These are phyloP conservation scores for Xanthorhoe designata DNA, from an alignment of 2,888 invertebrate genomes.

Conservation along the genomic window DNA sequence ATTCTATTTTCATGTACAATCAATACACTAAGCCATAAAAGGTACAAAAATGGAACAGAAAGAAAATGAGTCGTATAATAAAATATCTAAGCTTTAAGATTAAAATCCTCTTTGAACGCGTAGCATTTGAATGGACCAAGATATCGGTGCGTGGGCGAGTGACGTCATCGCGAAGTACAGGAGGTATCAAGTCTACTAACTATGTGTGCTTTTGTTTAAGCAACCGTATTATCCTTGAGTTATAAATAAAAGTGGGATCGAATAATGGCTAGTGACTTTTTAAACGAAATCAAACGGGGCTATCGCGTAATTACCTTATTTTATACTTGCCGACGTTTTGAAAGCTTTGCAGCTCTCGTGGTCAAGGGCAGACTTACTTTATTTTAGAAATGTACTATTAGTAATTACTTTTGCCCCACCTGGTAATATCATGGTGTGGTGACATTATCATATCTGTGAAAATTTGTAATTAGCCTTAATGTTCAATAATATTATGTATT, in stretches of 20 bases:
- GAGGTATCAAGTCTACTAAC: background rate
- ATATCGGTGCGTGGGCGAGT: slow-evolving; percentile 20
- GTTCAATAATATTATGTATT: too few relatives aligned
- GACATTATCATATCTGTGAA: too few relatives aligned
- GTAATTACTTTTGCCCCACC: too few relatives aligned
- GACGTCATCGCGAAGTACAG: slow-evolving; percentile 17
- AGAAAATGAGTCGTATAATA: background rate
- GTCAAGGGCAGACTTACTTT: too few relatives aligned
- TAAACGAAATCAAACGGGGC: too few relatives aligned
- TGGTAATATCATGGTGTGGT: too few relatives aligned
- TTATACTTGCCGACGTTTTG: too few relatives aligned
- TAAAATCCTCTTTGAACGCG: slow-evolving; percentile 6
- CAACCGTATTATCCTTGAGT: background rate
- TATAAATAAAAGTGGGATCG: background rate
- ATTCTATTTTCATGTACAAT: background rate
- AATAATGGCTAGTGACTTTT: background rate
- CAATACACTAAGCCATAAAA: background rate
- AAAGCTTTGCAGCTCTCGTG: too few relatives aligned
- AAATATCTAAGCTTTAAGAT: background rate
- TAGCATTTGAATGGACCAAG: slow-evolving; percentile 23
- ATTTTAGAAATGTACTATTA: too few relatives aligned
- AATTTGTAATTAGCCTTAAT: too few relatives aligned
- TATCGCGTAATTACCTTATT: too few relatives aligned
- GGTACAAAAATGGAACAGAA: background rate
- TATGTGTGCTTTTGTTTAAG: slow-evolving; percentile 1